Percentiles rank a stretch among this genome's conserved stretches.
These are phyloP conservation scores for Sus scrofa DNA, from an alignment of 2,113 vertebrate species.

Conservation along the genomic window DNA sequence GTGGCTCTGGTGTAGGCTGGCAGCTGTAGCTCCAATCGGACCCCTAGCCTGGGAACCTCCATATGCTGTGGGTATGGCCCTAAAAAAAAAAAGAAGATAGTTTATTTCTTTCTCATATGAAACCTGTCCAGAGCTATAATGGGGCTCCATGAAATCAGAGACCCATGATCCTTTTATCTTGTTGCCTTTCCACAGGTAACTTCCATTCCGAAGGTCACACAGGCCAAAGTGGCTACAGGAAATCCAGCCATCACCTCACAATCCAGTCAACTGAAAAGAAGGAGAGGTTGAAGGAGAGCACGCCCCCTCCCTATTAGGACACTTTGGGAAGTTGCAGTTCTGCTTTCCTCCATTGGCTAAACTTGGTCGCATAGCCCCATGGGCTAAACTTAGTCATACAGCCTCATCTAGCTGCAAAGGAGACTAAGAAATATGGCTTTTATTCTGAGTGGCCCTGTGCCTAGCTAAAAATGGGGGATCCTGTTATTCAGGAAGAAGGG, in stretches of 20 bases:
- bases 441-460: background rate
- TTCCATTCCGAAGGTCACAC: background rate
- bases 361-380: background rate
- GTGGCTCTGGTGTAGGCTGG: too few species aligned
- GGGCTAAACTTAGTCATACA: background rate
- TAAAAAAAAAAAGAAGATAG: background rate
- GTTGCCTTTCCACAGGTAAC: background rate
- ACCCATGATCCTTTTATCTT: constrained; percentile 1
- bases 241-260: background rate
- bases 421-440: background rate
- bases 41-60: too few species aligned
- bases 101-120: background rate
- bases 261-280: background rate
- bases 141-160: background rate
- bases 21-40: too few species aligned
- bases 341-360: background rate
- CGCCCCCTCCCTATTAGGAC: background rate
- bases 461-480: background rate
- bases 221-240: background rate
- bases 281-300: background rate
- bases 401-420: background rate
- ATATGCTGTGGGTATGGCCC: too few species aligned
- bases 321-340: background rate
- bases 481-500: background rate
- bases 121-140: background rate